These are phyloP conservation scores for Rhinophrynus dorsalis DNA, from an alignment of 2,797 vertebrate species.

Conservation along the genomic window DNA sequence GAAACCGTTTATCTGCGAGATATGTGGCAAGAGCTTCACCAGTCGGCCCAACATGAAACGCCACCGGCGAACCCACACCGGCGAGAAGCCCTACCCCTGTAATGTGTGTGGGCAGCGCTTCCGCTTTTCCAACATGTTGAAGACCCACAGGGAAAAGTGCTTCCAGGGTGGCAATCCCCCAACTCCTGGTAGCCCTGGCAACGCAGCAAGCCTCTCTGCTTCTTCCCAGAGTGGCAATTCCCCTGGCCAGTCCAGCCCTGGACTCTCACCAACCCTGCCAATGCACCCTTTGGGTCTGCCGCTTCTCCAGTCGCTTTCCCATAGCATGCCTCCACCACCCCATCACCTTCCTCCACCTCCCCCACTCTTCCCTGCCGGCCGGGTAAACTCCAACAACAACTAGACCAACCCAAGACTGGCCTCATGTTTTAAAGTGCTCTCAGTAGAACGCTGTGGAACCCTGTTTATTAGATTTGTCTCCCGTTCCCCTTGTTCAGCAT, in stretches of 20 bases:
- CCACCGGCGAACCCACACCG: slow-evolving; percentile 75
- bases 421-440: slow-evolving; percentile 28
- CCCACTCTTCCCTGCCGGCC: slow-evolving; percentile 81
- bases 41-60: slow-evolving; percentile 98
- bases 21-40: slow-evolving; percentile 97
- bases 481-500: slow-evolving; percentile 38
- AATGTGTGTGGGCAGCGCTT: slow-evolving; percentile 97
- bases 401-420: slow-evolving; percentile 56
- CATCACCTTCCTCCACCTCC: slow-evolving; percentile 77
- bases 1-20: slow-evolving; percentile 97
- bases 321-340: slow-evolving; percentile 68
- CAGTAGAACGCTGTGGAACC: background rate
- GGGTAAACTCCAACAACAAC: slow-evolving; percentile 80
- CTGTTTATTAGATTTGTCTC: slow-evolving; percentile 40
- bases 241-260: slow-evolving; percentile 55
- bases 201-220: slow-evolving; percentile 47
- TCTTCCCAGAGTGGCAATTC: slow-evolving; percentile 55
- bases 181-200: slow-evolving; percentile 62
- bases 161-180: slow-evolving; percentile 84
- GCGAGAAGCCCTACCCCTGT: slow-evolving; percentile 96
- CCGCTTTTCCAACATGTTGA: slow-evolving; percentile 97
- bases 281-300: slow-evolving; percentile 64
- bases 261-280: slow-evolving; percentile 53
- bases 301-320: slow-evolving; percentile 74
- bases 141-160: slow-evolving; percentile 95